Conservation (phyloP, 2,888 invertebrate genomes). For the Dione vanillae region DNA sequence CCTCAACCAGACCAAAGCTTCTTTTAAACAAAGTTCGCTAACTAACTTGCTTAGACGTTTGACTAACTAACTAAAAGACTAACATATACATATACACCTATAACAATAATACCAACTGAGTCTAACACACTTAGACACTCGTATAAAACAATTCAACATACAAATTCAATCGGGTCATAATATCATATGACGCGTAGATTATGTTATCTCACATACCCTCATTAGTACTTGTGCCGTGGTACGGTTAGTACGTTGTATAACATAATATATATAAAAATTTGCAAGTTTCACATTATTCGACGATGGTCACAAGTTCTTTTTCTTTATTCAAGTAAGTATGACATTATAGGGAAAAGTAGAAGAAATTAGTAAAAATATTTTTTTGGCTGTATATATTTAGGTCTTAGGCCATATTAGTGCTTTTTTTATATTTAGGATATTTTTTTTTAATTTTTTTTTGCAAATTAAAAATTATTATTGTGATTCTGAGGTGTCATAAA, state of each 20-base stretch:
- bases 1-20: too few species aligned
- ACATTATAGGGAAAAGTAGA: neutral
- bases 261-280: neutral
- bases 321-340: conserved; percentile 7
- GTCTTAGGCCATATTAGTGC: neutral
- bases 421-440: too few species aligned
- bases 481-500: too few species aligned
- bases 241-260: neutral
- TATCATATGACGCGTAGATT: neutral
- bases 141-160: conserved; percentile 5
- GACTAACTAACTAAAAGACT: neutral
- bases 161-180: conserved; percentile 8
- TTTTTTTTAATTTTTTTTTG: too few species aligned
- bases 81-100: neutral
- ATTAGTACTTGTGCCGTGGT: conserved; percentile 5
- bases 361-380: neutral
- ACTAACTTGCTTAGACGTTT: neutral
- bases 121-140: neutral
- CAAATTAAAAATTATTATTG: too few species aligned
- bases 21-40: neutral
- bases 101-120: neutral
- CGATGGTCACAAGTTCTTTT: conserved; percentile 5
- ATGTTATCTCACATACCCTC: conserved; percentile 18
- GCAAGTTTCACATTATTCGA: neutral
- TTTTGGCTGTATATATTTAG: neutral